phyloP scores from a whole-genome alignment of 2,888 invertebrate genomes.

The Zonitis immaculata region DNA sequence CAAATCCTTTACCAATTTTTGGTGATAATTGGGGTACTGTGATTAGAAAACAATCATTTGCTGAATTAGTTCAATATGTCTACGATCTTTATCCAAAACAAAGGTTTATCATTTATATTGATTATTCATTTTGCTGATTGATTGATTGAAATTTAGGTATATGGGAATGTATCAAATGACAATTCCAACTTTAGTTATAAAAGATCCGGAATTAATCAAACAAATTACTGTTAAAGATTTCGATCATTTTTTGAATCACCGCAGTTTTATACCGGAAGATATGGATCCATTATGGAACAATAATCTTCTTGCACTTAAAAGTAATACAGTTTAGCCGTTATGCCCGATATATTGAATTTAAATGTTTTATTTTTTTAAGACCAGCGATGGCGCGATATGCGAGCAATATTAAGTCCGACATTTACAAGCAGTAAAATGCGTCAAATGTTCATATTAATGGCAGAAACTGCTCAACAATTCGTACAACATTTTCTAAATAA shows the following conservation, averaged over 20 bases:
- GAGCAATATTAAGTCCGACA: conserved; percentile 38
- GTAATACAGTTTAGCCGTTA: no score
- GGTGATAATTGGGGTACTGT: conserved; percentile 24
- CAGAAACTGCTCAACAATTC: conserved; percentile 28
- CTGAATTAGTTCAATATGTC: conserved; percentile 1
- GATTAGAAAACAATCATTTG: conserved; percentile 26
- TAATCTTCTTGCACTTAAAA: not conserved
- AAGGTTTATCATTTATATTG: not conserved
- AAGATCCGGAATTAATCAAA: not conserved
- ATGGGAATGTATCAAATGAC: not conserved
- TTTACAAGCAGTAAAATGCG: conserved; percentile 45
- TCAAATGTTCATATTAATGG: conserved; percentile 35
- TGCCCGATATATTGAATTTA: not conserved
- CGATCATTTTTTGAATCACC: no score
- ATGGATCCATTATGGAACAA: not conserved
- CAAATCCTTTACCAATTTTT: conserved; percentile 19
- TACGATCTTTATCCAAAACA: conserved; percentile 6
- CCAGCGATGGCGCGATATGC: conserved; percentile 39
- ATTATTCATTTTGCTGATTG: no score
- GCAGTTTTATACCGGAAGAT: no score
- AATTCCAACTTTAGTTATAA: not conserved
- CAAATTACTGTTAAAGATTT: no score
- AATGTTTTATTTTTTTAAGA: no score
- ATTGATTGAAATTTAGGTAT: not conserved
- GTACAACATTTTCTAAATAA: conserved; percentile 17